A percentile compares a stretch with the other conserved stretches of the same genome.
Evolutionary conservation across 2,888 invertebrate genomes (phyloP).

Genomic region (Spodoptera exigua): DNA sequence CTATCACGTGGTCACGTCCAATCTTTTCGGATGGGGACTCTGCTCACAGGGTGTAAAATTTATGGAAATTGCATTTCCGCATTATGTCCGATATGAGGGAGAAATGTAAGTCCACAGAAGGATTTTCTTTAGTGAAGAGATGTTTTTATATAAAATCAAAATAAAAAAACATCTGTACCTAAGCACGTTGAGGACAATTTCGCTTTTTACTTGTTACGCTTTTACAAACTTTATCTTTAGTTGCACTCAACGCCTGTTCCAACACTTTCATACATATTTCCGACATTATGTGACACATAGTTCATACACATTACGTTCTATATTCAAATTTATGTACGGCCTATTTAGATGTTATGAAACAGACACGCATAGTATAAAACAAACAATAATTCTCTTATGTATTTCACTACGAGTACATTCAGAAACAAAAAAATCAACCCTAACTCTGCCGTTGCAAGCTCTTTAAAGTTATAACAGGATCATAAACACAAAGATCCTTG

Average conservation of each 20-base stretch:
- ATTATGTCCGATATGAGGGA: conserved; percentile 80
- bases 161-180: too few species aligned
- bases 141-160: too few species aligned
- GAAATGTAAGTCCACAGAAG: conserved; percentile 66
- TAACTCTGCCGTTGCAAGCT: conserved; percentile 70
- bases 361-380: conserved; percentile 10
- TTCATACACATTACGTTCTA: too few species aligned
- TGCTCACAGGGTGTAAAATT: conserved; percentile 87
- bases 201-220: too few species aligned
- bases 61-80: conserved; percentile 88
- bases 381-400: conserved; percentile 26
- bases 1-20: conserved; percentile 80
- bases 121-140: conserved; percentile 60
- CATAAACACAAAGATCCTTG: conserved; percentile 83
- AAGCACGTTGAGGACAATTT: too few species aligned
- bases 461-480: conserved; percentile 83
- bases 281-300: too few species aligned
- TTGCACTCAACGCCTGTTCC: too few species aligned
- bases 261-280: too few species aligned
- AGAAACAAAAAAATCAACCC: conserved; percentile 61
- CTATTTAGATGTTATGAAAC: too few species aligned
- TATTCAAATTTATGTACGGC: too few species aligned
- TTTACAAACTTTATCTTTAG: too few species aligned
- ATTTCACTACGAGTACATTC: too few species aligned
- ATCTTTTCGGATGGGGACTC: conserved; percentile 84